A percentile compares a stretch with the other conserved stretches of the same genome.
phyloP scores from a whole-genome alignment of 2,888 invertebrate species.

The Epinotia bilunana region DNA sequence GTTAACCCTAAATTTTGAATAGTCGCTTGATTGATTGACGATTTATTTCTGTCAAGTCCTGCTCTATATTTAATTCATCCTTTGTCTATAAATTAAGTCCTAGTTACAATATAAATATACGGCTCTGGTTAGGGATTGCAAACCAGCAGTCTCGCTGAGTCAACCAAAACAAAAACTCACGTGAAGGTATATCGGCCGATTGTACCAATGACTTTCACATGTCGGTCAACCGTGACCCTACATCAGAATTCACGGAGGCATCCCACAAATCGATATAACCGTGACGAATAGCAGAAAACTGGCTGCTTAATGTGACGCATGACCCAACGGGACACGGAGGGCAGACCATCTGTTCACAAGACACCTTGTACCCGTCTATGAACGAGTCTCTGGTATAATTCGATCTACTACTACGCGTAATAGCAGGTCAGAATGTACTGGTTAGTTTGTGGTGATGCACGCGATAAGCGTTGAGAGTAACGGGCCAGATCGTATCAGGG shows the following conservation, averaged over 20 bases:
- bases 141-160: no score
- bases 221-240: conserved; percentile 7
- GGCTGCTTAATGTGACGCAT: conserved; percentile 38
- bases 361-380: not conserved
- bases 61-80: not conserved
- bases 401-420: not conserved
- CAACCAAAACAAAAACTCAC: not conserved
- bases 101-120: no score
- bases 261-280: conserved; percentile 27
- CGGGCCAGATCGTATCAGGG: conserved; percentile 35
- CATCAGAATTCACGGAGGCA: conserved; percentile 9
- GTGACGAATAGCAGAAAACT: conserved; percentile 42
- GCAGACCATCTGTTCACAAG: not conserved
- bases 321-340: conserved; percentile 36
- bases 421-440: not conserved
- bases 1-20: no score
- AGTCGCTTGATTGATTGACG: no score
- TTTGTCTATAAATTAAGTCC: not conserved
- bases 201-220: not conserved
- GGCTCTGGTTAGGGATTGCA: no score
- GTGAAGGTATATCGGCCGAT: conserved; percentile 3
- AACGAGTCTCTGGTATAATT: not conserved
- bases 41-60: no score
- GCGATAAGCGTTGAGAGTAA: not conserved
- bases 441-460: not conserved